A percentile compares a stretch with the other conserved stretches of the same genome.
Evolutionary conservation across 2,797 vertebrate genomes (phyloP).

Genomic region (Potorous gilbertii): DNA sequence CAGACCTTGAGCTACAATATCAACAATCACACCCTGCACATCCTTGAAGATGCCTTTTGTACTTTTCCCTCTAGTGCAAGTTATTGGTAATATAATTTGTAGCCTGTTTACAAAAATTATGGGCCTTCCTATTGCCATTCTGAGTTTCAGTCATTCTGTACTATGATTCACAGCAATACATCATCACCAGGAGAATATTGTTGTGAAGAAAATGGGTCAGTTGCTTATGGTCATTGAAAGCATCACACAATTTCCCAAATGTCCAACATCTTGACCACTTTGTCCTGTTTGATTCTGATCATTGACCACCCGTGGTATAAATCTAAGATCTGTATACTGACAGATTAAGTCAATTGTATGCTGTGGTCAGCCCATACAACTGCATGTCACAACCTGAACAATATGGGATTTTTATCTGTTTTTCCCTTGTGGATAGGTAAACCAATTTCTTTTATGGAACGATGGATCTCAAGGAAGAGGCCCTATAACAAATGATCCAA

Average conservation of each 20-base stretch:
- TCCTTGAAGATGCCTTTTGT: background rate
- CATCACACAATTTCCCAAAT: background rate
- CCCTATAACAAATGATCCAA: background rate
- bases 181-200: background rate
- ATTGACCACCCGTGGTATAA: background rate
- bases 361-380: background rate
- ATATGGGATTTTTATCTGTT: background rate
- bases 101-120: background rate
- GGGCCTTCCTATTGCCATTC: background rate
- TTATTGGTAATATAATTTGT: background rate
- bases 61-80: background rate
- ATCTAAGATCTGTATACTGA: background rate
- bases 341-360: background rate
- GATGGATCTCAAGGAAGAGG: background rate
- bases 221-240: background rate
- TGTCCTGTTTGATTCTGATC: background rate
- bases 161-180: background rate
- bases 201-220: background rate
- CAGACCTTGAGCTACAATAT: background rate
- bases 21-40: background rate
- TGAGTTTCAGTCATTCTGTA: background rate
- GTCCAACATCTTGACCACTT: background rate
- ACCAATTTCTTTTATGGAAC: background rate
- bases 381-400: background rate
- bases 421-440: background rate